Conservation (phyloP, 92 coral and sea anemone species). For the Epizoanthus fatuus region DNA sequence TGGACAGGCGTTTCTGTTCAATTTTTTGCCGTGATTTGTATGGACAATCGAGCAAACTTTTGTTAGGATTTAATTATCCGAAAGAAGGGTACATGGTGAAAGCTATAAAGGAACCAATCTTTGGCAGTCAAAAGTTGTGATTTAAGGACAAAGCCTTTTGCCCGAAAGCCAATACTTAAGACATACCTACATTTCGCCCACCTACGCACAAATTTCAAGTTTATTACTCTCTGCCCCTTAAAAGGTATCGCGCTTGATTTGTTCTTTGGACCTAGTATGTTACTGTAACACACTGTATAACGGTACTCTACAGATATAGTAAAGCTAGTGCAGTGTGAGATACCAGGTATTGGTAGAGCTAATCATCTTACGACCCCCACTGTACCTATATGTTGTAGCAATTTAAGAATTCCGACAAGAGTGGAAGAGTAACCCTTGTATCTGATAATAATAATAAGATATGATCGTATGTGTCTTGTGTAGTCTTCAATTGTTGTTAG, state of each 20-base stretch:
- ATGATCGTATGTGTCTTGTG: not conserved
- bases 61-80: too few species aligned
- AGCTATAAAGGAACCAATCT: too few species aligned
- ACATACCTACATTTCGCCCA: not conserved
- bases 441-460: not conserved
- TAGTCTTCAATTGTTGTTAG: not conserved
- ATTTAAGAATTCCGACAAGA: not conserved
- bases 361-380: too few species aligned
- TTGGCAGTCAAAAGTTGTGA: too few species aligned
- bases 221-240: too few species aligned
- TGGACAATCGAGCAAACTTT: too few species aligned
- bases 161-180: not conserved
- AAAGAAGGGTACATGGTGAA: too few species aligned
- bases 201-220: not conserved
- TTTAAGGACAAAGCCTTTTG: too few species aligned
- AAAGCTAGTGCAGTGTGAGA: not conserved
- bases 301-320: not conserved
- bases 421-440: conserved; percentile 21
- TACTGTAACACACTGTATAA: not conserved
- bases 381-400: not conserved
- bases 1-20: too few species aligned
- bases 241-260: not conserved
- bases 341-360: not conserved
- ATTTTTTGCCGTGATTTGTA: too few species aligned
- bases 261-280: not conserved